Evolutionary conservation across 2,113 vertebrate genomes (phyloP), one percentile per base, ranked within the genome.

Genomic region (Urocitellus parryii): DNA sequence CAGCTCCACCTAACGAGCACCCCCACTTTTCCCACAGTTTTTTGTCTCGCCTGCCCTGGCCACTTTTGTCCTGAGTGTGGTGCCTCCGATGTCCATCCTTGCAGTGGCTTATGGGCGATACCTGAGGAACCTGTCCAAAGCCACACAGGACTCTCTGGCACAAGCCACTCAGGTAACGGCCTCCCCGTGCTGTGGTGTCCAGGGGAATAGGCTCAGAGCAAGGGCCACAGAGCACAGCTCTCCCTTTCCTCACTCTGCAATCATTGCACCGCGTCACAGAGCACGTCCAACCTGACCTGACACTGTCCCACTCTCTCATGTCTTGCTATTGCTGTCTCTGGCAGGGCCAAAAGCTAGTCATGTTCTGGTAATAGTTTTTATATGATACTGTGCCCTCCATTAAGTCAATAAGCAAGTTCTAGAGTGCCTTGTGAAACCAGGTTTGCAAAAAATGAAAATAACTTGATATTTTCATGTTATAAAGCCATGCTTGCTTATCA

Each of bases 61-160:
- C 14, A 97, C 98, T 22, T 99, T 99, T 98, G 99, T 99, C 86
- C 91, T 99, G 96, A 98, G 99, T 16, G 98, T 99, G 79, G 99
- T 99, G 56, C 99, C 99, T 73, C 99, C 99, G 1, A 51, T 99
- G 97, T 99, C 99, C 34, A 80, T 97, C 53, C 68, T 99, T 29
- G 99, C 99, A 25, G 98, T 99, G 72, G 96, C 99, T 97, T 99
- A 99, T 45, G 99, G 99, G 77, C 98, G 99, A 86, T 99, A 99
- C 72, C 98, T 99, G 42, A 98, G 99, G 97, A 99, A 99, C 91
- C 98, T 99, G 96, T 99, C 99, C 89, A 99, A 99, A 98, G 93
- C 97, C 65, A 99, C 99, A 0, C 99, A 99, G 97, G 99, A 99
- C n/a, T 99, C 99, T 17, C 98, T 99, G 37, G 99, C 99, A 88